A percentile compares a stretch with the other conserved stretches of the same genome.
phyloP scores from a whole-genome alignment of 2,113 vertebrate genomes.

The Lagopus muta region DNA sequence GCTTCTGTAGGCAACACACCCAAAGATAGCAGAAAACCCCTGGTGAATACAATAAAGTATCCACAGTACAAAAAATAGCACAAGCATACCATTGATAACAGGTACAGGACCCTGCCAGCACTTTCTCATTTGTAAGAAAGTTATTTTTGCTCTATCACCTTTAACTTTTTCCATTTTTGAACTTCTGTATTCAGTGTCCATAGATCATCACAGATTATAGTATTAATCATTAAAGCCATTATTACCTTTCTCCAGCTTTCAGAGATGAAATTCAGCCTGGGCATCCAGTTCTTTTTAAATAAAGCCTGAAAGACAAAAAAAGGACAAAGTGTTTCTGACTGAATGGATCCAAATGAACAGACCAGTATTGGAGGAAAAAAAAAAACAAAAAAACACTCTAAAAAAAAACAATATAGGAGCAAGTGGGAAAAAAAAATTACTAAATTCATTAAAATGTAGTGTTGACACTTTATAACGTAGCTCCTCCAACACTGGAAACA shows the following conservation, averaged over 20 bases:
- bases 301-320: constrained; percentile 60
- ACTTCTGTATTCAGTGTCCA: background rate
- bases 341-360: background rate
- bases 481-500: background rate
- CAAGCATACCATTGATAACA: background rate
- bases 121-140: background rate
- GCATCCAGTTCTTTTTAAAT: background rate
- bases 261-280: background rate
- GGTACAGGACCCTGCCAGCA: rapidly evolving
- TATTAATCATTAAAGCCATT: background rate
- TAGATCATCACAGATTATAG: background rate
- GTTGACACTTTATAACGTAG: background rate
- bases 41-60: background rate
- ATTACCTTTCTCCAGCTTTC: constrained; percentile 32
- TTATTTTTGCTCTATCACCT: background rate
- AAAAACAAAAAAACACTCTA: no score
- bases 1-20: background rate
- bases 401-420: background rate
- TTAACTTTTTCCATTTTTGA: background rate
- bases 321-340: background rate
- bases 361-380: background rate
- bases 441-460: background rate
- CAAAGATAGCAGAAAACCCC: background rate
- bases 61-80: background rate
- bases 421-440: background rate